phyloP scores from a whole-genome alignment of 2,888 invertebrate species.

The Caenorhabditis afra region DNA sequence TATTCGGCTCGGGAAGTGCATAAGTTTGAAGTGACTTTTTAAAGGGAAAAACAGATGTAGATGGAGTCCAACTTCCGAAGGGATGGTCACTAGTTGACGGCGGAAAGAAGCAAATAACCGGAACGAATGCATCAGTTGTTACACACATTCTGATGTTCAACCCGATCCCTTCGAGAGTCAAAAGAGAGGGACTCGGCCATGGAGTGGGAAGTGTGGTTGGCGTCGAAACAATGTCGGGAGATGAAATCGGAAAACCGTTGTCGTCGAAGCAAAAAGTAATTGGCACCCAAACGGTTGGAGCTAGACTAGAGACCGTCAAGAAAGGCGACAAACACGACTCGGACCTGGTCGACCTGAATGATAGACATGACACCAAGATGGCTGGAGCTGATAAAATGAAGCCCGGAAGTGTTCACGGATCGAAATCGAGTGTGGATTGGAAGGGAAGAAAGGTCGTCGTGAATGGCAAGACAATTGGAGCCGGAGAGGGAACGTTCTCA shows the following conservation, averaged over 20 bases:
- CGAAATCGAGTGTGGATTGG: constrained; percentile 61
- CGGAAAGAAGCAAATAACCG: constrained; percentile 49
- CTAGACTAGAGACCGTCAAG: constrained; percentile 32
- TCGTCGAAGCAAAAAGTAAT: constrained; percentile 39
- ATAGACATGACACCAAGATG: constrained; percentile 37
- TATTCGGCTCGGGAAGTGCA: constrained; percentile 2
- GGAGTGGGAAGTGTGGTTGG: constrained; percentile 64
- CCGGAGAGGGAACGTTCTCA: constrained; percentile 61
- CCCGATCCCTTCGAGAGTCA: constrained; percentile 26
- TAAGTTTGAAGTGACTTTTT: neutral
- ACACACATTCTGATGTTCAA: constrained; percentile 61
- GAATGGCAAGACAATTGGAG: constrained; percentile 62
- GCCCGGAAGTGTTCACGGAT: constrained; percentile 49
- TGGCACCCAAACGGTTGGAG: constrained; percentile 52
- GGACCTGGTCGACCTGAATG: constrained; percentile 42
- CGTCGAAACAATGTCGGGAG: constrained; percentile 31
- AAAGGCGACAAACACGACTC: constrained; percentile 53
- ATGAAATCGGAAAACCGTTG: constrained; percentile 39
- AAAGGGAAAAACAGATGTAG: constrained; percentile 45
- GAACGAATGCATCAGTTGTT: constrained; percentile 55
- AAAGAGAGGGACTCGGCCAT: constrained; percentile 36
- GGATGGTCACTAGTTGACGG: constrained; percentile 67
- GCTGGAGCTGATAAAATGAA: constrained; percentile 36
- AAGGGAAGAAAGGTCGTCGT: constrained; percentile 57
- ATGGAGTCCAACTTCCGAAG: constrained; percentile 56